A percentile compares a stretch with the other conserved stretches of the same genome.
Evolutionary conservation across 2,113 vertebrate species (phyloP).

Genomic region (Syngnathus floridae): DNA sequence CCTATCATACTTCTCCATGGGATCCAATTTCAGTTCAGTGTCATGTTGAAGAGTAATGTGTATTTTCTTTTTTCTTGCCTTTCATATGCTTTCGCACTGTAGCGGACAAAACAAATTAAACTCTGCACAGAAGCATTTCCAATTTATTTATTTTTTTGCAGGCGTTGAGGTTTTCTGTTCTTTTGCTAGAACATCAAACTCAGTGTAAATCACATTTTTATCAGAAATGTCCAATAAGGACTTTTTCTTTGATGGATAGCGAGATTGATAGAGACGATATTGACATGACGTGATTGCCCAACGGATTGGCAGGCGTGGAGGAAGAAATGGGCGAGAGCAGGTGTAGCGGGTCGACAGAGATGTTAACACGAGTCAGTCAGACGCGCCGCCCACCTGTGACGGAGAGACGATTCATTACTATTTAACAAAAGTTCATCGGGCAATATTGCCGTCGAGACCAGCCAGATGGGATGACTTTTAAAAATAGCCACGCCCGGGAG

Average conservation of each 20-base stretch:
- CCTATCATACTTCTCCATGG: neutral
- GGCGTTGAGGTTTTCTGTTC: neutral
- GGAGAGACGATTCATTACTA: conserved; percentile 67
- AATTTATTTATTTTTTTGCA: neutral
- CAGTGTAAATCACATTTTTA: neutral
- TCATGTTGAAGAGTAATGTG: neutral
- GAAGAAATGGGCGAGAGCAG: conserved; percentile 62
- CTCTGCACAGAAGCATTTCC: neutral
- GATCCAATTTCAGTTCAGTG: neutral
- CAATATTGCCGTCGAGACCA: conserved; percentile 61
- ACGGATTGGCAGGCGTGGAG: conserved; percentile 36
- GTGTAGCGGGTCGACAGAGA: conserved; percentile 56
- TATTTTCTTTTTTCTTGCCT: neutral
- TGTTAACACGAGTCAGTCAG: conserved; percentile 71
- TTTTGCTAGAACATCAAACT: neutral
- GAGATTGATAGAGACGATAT: neutral
- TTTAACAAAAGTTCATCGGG: conserved; percentile 72
- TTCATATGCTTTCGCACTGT: neutral
- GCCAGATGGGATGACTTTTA: conserved; percentile 69
- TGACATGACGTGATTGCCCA: conserved; percentile 30
- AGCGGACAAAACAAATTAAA: neutral
- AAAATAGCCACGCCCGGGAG: conserved; percentile 56
- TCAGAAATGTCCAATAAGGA: neutral
- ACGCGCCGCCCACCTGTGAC: conserved; percentile 67
- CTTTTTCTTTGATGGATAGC: neutral